Evolutionary conservation across 1,140 invertebrate genomes (phyloP).

Genomic region (Solenopsis fugax): DNA sequence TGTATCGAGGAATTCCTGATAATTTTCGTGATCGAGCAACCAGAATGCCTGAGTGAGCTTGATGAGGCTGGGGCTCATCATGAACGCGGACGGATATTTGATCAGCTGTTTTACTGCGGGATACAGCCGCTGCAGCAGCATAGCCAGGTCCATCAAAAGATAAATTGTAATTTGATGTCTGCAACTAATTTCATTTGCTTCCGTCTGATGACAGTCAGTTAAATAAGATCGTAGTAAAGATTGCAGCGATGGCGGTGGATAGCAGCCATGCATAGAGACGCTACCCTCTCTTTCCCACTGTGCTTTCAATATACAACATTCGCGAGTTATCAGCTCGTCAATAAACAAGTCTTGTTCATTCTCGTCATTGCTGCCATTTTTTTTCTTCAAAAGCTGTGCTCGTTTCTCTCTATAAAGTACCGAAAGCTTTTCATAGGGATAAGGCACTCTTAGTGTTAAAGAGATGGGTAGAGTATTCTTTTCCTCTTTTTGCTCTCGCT

Average conservation of each 20-base stretch:
- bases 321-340: constrained; percentile 88
- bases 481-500: constrained; percentile 61
- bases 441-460: constrained; percentile 78
- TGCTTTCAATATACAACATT: constrained; percentile 80
- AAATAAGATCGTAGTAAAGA: constrained; percentile 92
- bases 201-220: constrained; percentile 85
- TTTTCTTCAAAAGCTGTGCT: constrained; percentile 53
- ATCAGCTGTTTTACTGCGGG: constrained; percentile 89
- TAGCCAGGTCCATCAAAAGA: constrained; percentile 92
- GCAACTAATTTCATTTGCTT: constrained; percentile 86
- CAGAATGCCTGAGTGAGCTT: constrained; percentile 94
- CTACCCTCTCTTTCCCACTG: constrained; percentile 91
- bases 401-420: constrained; percentile 79
- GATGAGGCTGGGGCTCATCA: constrained; percentile 89
- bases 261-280: constrained; percentile 84
- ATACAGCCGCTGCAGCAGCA: constrained; percentile 87
- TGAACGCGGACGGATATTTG: constrained; percentile 92
- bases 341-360: constrained; percentile 85
- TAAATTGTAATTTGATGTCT: constrained; percentile 94
- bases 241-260: constrained; percentile 94
- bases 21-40: constrained; percentile 94
- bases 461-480: constrained; percentile 66
- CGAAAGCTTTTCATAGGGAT: constrained; percentile 79
- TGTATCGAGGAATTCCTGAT: constrained; percentile 85
- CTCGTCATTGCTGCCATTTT: constrained; percentile 8